Evolutionary conservation across 2,113 vertebrate species (phyloP), one percentile per base, ranked within the genome.

Genomic region (Xerus inauris): DNA sequence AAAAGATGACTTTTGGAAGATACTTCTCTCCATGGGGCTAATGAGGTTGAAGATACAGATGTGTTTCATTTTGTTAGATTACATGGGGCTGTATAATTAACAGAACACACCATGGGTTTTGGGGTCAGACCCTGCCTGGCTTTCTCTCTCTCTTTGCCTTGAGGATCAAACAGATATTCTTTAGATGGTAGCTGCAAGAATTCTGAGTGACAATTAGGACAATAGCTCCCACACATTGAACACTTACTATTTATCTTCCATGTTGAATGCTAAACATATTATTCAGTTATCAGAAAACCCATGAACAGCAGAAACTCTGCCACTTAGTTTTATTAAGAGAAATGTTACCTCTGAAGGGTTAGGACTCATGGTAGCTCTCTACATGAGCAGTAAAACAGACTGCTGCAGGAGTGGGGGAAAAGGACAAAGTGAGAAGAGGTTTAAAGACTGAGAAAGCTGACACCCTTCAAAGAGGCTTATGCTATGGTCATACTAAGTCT

Each of bases 401-500:
- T 83, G 79, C 38, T 45, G 40, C 32, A 81, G 76, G 59, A 92
- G 38, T 45, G 49, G 69, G 87, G 59, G 38, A 91, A 94, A 95
- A 95, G 59, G 51, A 57, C 83, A 87, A 80, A 73, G 49, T 89
- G 30, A 95, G 26, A 45, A 95, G 65, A 75, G 5, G 51, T 79
- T 97, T 95, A 92, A 92, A 88, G 77, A 77, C n/a, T 88, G 92
- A 98, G 93, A 98, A 97, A 96, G 71, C 42, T 12, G 80, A 93
- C 16, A 86, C 59, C 76, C 47, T 96, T 94, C 76, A 95, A 87
- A 0, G 6, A 97, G 81, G 97, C 76, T 96, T 97, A 2, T 4
- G 69, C 47, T 6, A 19, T 77, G 87, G 96, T 98, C 96, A 97
- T 71, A 89, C 96, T 98, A 87, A 94, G 93, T 96, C 93, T 97